These are phyloP conservation scores for Sitta carolinensis DNA, from an alignment of 2,797 vertebrate species.

Conservation along the genomic window DNA sequence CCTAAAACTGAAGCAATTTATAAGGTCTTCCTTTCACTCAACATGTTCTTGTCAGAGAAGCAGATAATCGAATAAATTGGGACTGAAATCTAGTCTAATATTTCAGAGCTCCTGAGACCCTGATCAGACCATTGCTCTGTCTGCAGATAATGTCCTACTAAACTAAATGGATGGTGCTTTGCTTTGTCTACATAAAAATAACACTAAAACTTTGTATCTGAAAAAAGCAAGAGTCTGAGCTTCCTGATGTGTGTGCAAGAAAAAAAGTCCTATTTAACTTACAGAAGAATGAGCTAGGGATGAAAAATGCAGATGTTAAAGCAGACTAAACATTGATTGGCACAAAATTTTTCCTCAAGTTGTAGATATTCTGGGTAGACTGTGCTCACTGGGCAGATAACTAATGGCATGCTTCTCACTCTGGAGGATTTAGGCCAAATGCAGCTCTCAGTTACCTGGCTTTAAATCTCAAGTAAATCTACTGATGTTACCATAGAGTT, in stretches of 20 bases:
- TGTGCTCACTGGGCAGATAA: constrained; percentile 44
- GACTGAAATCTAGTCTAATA: constrained; percentile 52
- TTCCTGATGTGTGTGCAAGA: background rate
- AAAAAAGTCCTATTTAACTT: constrained; percentile 54
- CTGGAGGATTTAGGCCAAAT: constrained; percentile 37
- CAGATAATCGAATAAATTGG: constrained; percentile 16
- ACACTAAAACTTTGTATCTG: constrained; percentile 12
- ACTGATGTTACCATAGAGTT: background rate
- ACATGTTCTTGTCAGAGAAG: background rate
- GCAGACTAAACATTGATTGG: constrained; percentile 51
- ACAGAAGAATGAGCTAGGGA: constrained; percentile 48
- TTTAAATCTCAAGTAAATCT: constrained; percentile 1
- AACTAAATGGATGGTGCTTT: constrained; percentile 47
- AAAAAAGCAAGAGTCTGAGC: constrained; percentile 9
- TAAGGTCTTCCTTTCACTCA: constrained; percentile 4
- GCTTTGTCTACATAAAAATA: constrained; percentile 52
- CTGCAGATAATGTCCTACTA: constrained; percentile 34
- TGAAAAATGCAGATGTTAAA: constrained; percentile 45
- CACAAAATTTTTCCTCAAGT: background rate
- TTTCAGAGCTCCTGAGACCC: constrained; percentile 24
- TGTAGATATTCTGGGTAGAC: constrained; percentile 43
- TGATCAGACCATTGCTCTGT: constrained; percentile 29
- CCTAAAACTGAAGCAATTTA: constrained; percentile 14
- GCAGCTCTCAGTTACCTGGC: background rate
- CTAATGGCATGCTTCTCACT: constrained; percentile 49